Evolutionary conservation across 2,113 vertebrate genomes (phyloP).

Genomic region (Microcebus tavaratra): DNA sequence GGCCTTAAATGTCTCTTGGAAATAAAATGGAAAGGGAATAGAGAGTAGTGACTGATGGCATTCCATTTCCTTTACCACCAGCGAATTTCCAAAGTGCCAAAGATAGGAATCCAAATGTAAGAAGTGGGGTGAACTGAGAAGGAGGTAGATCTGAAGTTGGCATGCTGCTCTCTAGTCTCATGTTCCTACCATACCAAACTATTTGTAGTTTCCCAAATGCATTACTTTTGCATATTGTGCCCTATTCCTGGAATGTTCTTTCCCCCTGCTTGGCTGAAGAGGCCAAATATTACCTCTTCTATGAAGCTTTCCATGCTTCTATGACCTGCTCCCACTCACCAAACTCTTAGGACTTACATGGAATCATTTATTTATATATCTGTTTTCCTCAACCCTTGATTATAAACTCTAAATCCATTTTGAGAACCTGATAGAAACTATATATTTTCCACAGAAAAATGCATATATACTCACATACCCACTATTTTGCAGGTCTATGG

Average conservation of each 20-base stretch:
- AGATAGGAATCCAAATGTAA: background rate
- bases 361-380: background rate
- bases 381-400: background rate
- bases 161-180: background rate
- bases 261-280: background rate
- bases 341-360: background rate
- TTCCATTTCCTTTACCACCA: background rate
- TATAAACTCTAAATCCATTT: background rate
- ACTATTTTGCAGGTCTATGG: background rate
- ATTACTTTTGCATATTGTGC: background rate
- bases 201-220: background rate
- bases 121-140: background rate
- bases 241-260: background rate
- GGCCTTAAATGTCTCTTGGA: background rate
- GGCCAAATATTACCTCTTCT: background rate
- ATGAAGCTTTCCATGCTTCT: background rate
- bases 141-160: background rate
- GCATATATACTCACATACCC: background rate
- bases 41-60: background rate
- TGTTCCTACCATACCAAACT: background rate
- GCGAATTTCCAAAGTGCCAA: background rate
- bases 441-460: background rate
- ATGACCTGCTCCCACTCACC: background rate
- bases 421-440: background rate
- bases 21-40: background rate